Evolutionary conservation across 2,797 vertebrate genomes (phyloP), one percentile per base, ranked within the genome.

Genomic region (Phataginus tetradactyla): DNA sequence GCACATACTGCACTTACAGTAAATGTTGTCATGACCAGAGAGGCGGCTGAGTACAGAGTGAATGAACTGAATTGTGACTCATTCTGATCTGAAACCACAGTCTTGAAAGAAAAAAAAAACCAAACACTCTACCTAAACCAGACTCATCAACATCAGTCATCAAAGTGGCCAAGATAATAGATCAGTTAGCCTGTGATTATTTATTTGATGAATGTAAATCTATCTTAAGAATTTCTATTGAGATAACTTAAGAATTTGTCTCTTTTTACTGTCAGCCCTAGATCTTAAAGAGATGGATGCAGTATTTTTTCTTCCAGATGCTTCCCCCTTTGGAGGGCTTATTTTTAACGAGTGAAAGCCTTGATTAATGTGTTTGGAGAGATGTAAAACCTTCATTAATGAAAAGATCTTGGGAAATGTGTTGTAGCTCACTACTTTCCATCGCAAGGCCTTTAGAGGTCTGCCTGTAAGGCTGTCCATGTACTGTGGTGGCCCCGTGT

Each of bases 181-280:
- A 86, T 91, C 64, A 61, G 61, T 80, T 87, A 90, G 64, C 32
- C 27, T 27, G 42, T 86, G 49, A 61, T 64, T 83, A 77, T 68
- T 95, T 21, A 86, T 78, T 87, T 77, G 71, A 85, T 85, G 49
- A 77, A 86, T 92, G 97, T 94, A 86, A 91, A 77, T 87, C 49
- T 95, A 83, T 34, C 49, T 84, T 77, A 84, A 90, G 80, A 95
- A 74, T 92, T 95, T 92, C 53, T 72, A 37, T 64, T 59, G 63
- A 93, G 78, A 79, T 72, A 61, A 23, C 34, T 92, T 88, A 53
- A 74, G 45, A 57, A 17, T 80, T 57, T 34, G 39, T 90, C 14
- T 93, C 59, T 34, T 93, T 18, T 92, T 95, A 74, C 53, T 55
- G 27, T 90, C 39, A 77, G 17, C 29, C 66, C 25, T 34, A 72